These are phyloP conservation scores for Belonocnema kinseyi DNA, from an alignment of 1,140 invertebrate genomes.

Conservation along the genomic window DNA sequence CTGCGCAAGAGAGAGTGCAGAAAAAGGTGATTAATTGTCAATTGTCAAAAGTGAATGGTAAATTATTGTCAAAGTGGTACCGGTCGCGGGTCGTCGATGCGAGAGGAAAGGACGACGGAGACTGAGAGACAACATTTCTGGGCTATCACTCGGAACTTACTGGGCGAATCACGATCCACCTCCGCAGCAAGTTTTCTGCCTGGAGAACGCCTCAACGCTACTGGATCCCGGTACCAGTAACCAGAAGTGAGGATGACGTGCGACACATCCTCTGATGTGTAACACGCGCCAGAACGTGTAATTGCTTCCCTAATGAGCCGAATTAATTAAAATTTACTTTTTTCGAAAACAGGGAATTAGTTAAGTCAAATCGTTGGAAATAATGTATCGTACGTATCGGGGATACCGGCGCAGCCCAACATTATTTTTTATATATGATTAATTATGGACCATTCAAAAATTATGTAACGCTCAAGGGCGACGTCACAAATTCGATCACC, in stretches of 20 bases:
- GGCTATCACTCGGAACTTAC: constrained; percentile 55
- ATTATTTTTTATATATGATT: too few relatives aligned
- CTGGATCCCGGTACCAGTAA: constrained; percentile 10
- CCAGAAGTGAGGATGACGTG: constrained; percentile 20
- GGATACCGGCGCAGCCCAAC: too few relatives aligned
- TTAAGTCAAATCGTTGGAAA: not conserved
- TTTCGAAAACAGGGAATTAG: not conserved
- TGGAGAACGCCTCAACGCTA: constrained; percentile 42
- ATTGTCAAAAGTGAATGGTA: constrained; percentile 1
- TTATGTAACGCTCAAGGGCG: too few relatives aligned
- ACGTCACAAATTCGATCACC: too few relatives aligned
- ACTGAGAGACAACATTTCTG: constrained; percentile 59
- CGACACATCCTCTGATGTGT: constrained; percentile 44
- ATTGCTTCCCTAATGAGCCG: constrained; percentile 23
- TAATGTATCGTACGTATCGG: not conserved
- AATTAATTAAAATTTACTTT: constrained; percentile 21
- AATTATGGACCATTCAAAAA: too few relatives aligned
- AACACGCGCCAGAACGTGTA: constrained; percentile 35
- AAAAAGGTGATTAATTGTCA: constrained; percentile 18
- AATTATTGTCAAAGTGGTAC: constrained; percentile 3
- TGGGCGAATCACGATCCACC: constrained; percentile 47
- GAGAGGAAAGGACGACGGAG: constrained; percentile 50
- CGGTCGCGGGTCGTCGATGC: constrained; percentile 40
- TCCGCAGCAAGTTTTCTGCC: constrained; percentile 48
- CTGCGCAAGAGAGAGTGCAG: constrained; percentile 27